Percentiles rank a stretch among this genome's conserved stretches.
Evolutionary conservation across 2,113 vertebrate genomes (phyloP).

Genomic region (Verasper variegatus): DNA sequence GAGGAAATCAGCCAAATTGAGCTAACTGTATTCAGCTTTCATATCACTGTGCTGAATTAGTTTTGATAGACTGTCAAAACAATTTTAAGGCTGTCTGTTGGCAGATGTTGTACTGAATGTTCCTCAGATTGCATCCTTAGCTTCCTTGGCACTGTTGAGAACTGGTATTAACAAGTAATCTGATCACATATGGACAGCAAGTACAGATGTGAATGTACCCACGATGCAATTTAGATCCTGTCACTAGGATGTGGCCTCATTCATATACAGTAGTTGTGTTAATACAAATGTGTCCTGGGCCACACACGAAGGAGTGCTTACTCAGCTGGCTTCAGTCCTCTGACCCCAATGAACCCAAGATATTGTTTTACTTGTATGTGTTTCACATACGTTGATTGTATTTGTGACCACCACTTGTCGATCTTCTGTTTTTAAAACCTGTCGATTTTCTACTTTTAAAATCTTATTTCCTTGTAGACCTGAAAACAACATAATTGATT

Average conservation of each 20-base stretch:
- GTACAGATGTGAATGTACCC: too few species aligned
- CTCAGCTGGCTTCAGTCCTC: background rate
- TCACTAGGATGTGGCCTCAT: background rate
- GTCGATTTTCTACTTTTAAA: too few species aligned
- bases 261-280: too few species aligned
- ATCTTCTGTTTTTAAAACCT: too few species aligned
- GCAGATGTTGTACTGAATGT: background rate
- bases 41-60: conserved; percentile 2
- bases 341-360: background rate
- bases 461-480: too few species aligned
- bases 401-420: background rate
- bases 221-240: background rate
- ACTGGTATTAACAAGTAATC: background rate
- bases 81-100: background rate
- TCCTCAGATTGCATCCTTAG: too few species aligned
- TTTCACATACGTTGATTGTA: background rate
- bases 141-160: too few species aligned
- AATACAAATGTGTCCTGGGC: background rate
- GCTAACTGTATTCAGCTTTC: background rate
- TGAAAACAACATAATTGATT: too few species aligned
- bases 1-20: background rate
- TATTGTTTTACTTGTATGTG: background rate
- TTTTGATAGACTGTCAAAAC: background rate
- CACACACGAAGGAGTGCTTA: background rate
- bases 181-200: background rate